Conservation (phyloP, 2,113 vertebrate species). For the Abramis brama region DNA sequence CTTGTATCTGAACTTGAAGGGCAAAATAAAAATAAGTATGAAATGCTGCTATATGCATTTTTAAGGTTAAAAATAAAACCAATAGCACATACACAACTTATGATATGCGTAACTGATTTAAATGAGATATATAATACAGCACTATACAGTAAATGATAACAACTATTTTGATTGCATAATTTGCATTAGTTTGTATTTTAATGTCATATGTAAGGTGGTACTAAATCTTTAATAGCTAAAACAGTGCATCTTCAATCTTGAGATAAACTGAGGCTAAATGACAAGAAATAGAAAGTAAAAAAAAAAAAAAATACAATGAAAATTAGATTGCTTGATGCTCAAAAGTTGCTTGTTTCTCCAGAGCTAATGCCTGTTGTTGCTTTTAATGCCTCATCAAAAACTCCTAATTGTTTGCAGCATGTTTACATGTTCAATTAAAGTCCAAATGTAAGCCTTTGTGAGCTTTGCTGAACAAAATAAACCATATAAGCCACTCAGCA, state of each 20-base stretch:
- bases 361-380: not conserved
- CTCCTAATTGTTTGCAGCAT: not conserved
- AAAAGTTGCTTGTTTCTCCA: not conserved
- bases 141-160: too few species aligned
- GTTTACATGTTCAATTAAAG: not conserved
- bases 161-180: too few species aligned
- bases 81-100: too few species aligned
- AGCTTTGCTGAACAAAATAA: conserved; percentile 24
- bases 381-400: too few species aligned
- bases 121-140: too few species aligned
- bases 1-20: not conserved
- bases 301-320: not conserved
- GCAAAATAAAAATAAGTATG: too few species aligned
- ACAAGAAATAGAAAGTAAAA: not conserved
- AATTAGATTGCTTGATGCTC: not conserved
- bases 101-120: too few species aligned
- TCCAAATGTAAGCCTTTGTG: conserved; percentile 5
- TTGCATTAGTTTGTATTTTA: too few species aligned
- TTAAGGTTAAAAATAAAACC: too few species aligned
- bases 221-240: too few species aligned
- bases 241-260: not conserved
- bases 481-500: conserved; percentile 15
- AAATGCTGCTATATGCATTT: too few species aligned
- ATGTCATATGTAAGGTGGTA: too few species aligned
- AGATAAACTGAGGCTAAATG: not conserved